Evolutionary conservation across 2,888 invertebrate species (phyloP), one percentile per base, ranked within the genome.

Genomic region (Bellardia pandia): DNA sequence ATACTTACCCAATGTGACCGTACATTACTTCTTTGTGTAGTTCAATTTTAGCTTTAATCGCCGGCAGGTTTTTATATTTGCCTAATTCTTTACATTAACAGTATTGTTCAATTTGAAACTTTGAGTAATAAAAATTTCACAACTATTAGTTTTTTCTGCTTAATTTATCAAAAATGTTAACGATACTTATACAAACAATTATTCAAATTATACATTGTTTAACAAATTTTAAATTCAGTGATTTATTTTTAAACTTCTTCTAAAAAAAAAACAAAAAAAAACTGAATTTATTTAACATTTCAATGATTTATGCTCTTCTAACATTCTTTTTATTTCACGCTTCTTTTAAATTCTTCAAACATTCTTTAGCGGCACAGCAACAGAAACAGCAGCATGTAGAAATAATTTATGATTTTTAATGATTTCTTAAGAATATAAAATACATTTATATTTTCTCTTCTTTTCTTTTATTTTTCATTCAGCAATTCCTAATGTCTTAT

Each of bases 371-470:
- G 48, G 16, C 40, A 23, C 40, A 13, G n/a, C 48, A 13, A 14
- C 42, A 51, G 23, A n/a, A 66, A 40, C 72, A 83, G 76, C 71
- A 77, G 71, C 37, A 84, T 74, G n/a, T 68, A 68, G 60, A 60
- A 79, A 85, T 74, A 84, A 84, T 84, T 78, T 84, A 84, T 85
- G 78, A 85, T 85, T 66, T 85, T 79, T 79, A 85, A 79, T 85
- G 84, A 79, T 85, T 85, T 68, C 84, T 85, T 42, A 74, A 69
- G 78, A 74, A 74, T 68, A 74, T 68, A 66, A 84, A 78, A 85
- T 68, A 53, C 8, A 40, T 56, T 60, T 68, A 53, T 76, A 53
- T 81, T 58, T 76, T 30, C 14, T 37, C 62, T 72, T 64, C 23
- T 23, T 23, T 23, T 37, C 13, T 16, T 72, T 45, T 14, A 16